Percentiles rank a stretch among this genome's conserved stretches.
phyloP scores from a whole-genome alignment of 1,140 invertebrate genomes.

The Paralvinella palmiformis region DNA sequence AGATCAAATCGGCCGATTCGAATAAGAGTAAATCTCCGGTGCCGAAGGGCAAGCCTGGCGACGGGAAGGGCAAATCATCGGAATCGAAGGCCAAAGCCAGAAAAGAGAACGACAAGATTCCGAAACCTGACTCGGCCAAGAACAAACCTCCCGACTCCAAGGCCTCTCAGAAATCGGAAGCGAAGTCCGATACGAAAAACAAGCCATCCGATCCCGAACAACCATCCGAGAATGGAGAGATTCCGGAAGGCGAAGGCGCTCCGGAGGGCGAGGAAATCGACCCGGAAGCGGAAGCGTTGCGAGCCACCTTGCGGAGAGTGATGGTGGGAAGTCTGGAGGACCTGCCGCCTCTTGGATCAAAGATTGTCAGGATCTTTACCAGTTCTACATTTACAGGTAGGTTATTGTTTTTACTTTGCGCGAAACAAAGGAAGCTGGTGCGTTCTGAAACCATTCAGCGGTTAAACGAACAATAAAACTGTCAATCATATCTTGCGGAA shows the following conservation, averaged over 20 bases:
- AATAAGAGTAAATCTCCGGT: too few species aligned
- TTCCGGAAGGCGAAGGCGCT: constrained; percentile 8
- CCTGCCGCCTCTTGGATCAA: constrained; percentile 89
- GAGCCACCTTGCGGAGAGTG: constrained; percentile 52
- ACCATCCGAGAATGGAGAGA: too few species aligned
- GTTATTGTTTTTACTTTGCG: neutral
- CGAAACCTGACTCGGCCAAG: too few species aligned
- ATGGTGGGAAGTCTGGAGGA: constrained; percentile 82
- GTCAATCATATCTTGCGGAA: neutral
- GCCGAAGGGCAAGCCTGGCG: too few species aligned
- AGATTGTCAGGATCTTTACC: constrained; percentile 97
- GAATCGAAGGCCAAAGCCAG: too few species aligned
- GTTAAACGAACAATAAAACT: neutral
- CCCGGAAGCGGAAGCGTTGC: neutral
- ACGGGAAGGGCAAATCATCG: too few species aligned
- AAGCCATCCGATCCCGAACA: too few species aligned
- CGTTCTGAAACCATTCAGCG: neutral
- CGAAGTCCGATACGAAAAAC: too few species aligned
- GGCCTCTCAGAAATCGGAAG: too few species aligned
- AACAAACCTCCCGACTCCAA: too few species aligned
- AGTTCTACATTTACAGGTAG: constrained; percentile 97
- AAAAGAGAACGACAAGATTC: too few species aligned
- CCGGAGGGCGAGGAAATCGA: constrained; percentile 2
- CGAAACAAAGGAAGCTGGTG: neutral
- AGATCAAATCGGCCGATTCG: too few species aligned